Conservation (phyloP, 2,113 vertebrate genomes). For the Sphaerodactylus townsendi region DNA sequence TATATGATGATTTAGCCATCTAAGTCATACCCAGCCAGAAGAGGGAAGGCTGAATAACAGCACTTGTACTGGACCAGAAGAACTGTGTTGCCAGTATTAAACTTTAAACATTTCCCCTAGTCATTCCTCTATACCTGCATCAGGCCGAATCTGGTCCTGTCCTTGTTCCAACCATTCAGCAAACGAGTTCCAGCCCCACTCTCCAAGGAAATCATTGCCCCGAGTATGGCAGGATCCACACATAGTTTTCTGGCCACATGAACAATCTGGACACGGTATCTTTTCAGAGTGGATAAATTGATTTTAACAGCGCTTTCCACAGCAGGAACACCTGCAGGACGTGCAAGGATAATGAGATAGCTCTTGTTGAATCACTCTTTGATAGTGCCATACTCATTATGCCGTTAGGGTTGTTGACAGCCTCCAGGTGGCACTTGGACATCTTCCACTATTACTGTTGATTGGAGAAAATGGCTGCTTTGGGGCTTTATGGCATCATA, state of each 20-base stretch:
- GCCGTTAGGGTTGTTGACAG: no score
- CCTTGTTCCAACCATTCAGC: constrained; percentile 67
- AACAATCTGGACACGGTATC: constrained; percentile 70
- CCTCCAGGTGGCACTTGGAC: no score
- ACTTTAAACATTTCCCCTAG: no score
- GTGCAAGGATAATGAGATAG: neutral
- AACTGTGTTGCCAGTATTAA: no score
- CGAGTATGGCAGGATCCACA: constrained; percentile 74
- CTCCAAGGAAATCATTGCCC: constrained; percentile 78
- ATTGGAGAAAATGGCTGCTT: no score
- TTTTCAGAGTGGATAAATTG: constrained; percentile 64
- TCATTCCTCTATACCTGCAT: constrained; percentile 75
- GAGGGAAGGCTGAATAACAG: no score
- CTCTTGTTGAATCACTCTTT: neutral
- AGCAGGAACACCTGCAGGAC: constrained; percentile 65
- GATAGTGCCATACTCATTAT: neutral
- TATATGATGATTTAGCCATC: no score
- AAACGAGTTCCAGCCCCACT: constrained; percentile 69
- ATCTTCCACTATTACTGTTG: no score
- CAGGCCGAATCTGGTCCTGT: constrained; percentile 75
- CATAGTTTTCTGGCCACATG: constrained; percentile 60
- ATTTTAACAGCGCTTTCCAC: constrained; percentile 70
- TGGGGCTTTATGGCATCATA: no score
- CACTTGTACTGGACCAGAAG: no score
- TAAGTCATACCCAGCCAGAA: no score